Evolutionary conservation across 2,888 invertebrate species (phyloP).

Genomic region (Drosophila hamatofila): DNA sequence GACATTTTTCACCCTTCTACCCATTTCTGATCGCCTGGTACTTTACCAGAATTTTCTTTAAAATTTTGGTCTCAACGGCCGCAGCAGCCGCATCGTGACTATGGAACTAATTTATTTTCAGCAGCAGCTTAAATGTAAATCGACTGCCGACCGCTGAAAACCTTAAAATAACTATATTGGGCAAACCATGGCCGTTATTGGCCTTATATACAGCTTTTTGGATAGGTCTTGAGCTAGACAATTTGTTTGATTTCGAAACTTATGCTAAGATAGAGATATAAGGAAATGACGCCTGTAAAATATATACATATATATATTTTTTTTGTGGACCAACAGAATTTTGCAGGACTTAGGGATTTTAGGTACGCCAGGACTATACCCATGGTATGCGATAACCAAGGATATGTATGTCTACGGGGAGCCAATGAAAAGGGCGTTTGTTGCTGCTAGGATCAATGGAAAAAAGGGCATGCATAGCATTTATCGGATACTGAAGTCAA

Average conservation of each 20-base stretch:
- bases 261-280: neutral
- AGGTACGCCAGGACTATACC: neutral
- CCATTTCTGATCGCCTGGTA: neutral
- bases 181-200: neutral
- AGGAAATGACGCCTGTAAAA: neutral
- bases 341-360: neutral
- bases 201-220: neutral
- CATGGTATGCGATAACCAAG: neutral
- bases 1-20: neutral
- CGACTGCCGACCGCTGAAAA: neutral
- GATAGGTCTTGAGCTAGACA: neutral
- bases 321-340: too few relatives aligned
- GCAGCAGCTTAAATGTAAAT: neutral
- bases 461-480: too few relatives aligned
- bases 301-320: neutral
- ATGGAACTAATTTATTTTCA: neutral
- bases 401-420: neutral
- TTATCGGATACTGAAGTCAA: too few relatives aligned
- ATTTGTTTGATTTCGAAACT: neutral
- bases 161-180: neutral
- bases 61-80: neutral
- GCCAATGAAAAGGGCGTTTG: too few relatives aligned
- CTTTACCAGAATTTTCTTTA: neutral
- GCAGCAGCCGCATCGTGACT: neutral
- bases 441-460: too few relatives aligned